Percentiles rank a stretch among this genome's conserved stretches.
Evolutionary conservation across 2,797 vertebrate genomes (phyloP).

Genomic region (Pampus argenteus): DNA sequence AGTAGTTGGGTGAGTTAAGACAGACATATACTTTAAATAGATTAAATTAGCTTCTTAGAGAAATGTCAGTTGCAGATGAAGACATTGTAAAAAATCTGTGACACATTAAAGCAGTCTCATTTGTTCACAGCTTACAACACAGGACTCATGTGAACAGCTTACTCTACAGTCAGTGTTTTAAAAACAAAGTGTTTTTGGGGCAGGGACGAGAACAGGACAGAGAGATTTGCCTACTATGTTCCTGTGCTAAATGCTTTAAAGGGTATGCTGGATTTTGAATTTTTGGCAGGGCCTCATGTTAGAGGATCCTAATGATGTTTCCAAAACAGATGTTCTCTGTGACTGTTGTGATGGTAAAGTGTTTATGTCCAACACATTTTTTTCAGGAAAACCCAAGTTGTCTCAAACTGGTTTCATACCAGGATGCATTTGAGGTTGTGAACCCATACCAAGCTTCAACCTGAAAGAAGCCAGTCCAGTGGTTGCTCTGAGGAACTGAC

Average conservation of each 20-base stretch:
- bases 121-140: slow-evolving; percentile 36
- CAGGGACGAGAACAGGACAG: slow-evolving; percentile 48
- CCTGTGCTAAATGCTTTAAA: slow-evolving; percentile 24
- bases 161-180: slow-evolving; percentile 48
- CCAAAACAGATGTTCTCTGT: slow-evolving; percentile 13
- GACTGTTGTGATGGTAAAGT: slow-evolving; percentile 21
- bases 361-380: slow-evolving; percentile 20
- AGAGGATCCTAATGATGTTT: slow-evolving; percentile 3
- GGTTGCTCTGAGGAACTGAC: no score
- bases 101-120: slow-evolving; percentile 34
- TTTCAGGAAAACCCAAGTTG: slow-evolving; percentile 29
- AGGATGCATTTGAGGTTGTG: slow-evolving; percentile 17
- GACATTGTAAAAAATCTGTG: slow-evolving; percentile 43
- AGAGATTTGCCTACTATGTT: slow-evolving; percentile 39
- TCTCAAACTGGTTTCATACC: slow-evolving; percentile 28
- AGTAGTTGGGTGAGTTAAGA: slow-evolving; percentile 53
- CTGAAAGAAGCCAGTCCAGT: no score
- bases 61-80: slow-evolving; percentile 32
- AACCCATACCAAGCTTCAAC: no score
- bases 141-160: slow-evolving; percentile 27
- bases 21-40: slow-evolving; percentile 40
- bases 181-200: slow-evolving; percentile 32
- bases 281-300: slow-evolving; percentile 20
- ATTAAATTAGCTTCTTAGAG: slow-evolving; percentile 25
- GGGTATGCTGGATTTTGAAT: not conserved